Evolutionary conservation across 2,797 vertebrate genomes (phyloP).

Genomic region (Cirrhinus molitorella): DNA sequence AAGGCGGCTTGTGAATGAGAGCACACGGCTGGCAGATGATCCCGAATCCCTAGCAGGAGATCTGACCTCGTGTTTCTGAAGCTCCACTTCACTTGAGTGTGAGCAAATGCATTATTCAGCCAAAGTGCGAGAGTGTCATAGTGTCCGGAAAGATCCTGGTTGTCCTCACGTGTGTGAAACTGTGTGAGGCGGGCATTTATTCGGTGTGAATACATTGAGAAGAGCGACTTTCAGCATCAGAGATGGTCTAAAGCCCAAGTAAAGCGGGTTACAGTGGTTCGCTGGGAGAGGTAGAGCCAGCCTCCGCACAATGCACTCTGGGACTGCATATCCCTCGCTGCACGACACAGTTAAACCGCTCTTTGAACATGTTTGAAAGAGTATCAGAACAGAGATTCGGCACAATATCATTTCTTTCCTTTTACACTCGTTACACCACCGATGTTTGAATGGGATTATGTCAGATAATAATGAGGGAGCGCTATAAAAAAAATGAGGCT

Average conservation of each 20-base stretch:
- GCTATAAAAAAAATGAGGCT: slow-evolving; percentile 7
- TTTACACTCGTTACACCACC: slow-evolving; percentile 58
- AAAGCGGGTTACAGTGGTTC: slow-evolving; percentile 38
- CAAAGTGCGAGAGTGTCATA: neutral
- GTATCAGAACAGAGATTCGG: slow-evolving; percentile 65
- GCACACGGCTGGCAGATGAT: neutral
- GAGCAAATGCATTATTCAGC: neutral
- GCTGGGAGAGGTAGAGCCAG: slow-evolving; percentile 19
- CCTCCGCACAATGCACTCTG: slow-evolving; percentile 28
- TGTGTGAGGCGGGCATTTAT: neutral
- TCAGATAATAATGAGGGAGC: slow-evolving; percentile 61
- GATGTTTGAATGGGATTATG: slow-evolving; percentile 72
- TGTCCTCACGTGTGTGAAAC: neutral
- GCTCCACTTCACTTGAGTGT: neutral
- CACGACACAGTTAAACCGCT: slow-evolving; percentile 41
- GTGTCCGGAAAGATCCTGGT: neutral
- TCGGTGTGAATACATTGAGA: slow-evolving; percentile 14
- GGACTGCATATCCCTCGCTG: neutral
- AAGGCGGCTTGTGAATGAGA: neutral
- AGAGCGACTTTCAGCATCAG: slow-evolving; percentile 13
- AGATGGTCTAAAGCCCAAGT: neutral
- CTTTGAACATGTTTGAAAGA: slow-evolving; percentile 52
- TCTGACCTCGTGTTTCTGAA: neutral
- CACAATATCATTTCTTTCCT: slow-evolving; percentile 64
- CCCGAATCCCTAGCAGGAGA: slow-evolving; percentile 14